A percentile compares a stretch with the other conserved stretches of the same genome.
Conservation (phyloP, 2,113 vertebrate genomes). For the Rhynchopsitta pachyrhyncha region DNA sequence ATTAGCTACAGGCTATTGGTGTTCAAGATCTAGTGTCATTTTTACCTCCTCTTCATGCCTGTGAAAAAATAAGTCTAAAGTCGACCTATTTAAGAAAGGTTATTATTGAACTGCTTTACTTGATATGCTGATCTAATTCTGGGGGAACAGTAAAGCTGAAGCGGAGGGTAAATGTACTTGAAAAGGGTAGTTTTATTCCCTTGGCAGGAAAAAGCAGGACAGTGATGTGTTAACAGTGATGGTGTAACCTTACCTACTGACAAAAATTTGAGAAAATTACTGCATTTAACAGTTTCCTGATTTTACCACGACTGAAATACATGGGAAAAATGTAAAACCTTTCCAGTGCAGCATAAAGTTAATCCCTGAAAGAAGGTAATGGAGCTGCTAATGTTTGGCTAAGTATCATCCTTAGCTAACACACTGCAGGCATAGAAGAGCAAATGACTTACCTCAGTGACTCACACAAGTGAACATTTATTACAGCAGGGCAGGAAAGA, state of each 20-base stretch:
- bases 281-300: not conserved
- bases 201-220: not conserved
- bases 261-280: not conserved
- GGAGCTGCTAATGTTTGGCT: not conserved
- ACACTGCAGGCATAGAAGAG: not conserved
- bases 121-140: constrained; percentile 32
- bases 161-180: constrained; percentile 31
- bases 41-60: not conserved
- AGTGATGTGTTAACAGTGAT: not conserved
- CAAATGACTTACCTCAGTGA: not conserved
- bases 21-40: not conserved
- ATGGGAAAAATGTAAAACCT: not conserved
- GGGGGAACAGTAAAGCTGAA: not conserved
- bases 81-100: constrained; percentile 44
- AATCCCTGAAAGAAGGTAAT: not conserved
- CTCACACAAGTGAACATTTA: not conserved
- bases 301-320: not conserved
- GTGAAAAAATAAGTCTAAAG: constrained; percentile 38
- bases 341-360: not conserved
- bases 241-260: not conserved
- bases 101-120: constrained; percentile 39
- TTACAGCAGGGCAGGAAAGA: not conserved
- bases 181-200: constrained; percentile 16
- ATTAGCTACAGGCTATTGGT: not conserved
- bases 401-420: not conserved